Evolutionary conservation across 2,888 invertebrate genomes (phyloP).

Genomic region (Odontocerum albicorne): DNA sequence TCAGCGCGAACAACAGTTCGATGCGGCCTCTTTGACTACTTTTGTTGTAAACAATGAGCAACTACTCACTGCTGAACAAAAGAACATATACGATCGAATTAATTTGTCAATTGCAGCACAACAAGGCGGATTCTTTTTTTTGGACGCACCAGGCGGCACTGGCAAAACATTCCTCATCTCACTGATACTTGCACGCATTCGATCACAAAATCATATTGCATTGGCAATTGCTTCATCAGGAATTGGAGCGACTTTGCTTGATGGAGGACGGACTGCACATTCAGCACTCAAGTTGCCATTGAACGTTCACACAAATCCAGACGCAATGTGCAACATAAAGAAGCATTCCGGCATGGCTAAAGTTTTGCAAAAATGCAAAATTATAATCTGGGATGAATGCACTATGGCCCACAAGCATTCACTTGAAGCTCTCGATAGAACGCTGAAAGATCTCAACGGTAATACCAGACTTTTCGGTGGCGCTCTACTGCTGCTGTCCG

Average conservation of each 20-base stretch:
- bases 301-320: slow-evolving; percentile 31
- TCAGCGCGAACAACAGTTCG: slow-evolving; percentile 4
- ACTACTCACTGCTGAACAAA: slow-evolving; percentile 14
- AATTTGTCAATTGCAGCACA: slow-evolving; percentile 3
- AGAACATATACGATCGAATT: slow-evolving; percentile 7
- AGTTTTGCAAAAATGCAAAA: not conserved
- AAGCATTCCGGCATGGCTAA: slow-evolving; percentile 2
- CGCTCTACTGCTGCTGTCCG: slow-evolving; percentile 37
- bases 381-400: slow-evolving; percentile 19
- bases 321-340: slow-evolving; percentile 34
- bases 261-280: slow-evolving; percentile 40
- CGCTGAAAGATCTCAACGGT: slow-evolving; percentile 34
- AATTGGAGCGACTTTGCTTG: slow-evolving; percentile 33
- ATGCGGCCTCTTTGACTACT: no score
- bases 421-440: slow-evolving; percentile 39
- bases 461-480: slow-evolving; percentile 36
- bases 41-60: not conserved
- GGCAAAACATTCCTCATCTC: slow-evolving; percentile 44
- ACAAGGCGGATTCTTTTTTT: not conserved
- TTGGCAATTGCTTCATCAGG: slow-evolving; percentile 2
- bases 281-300: slow-evolving; percentile 42
- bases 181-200: no score
- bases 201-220: no score
- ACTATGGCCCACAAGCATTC: slow-evolving; percentile 40
- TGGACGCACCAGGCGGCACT: slow-evolving; percentile 30